Conservation (phyloP, 2,113 vertebrate genomes). For the Steatornis caripensis region DNA sequence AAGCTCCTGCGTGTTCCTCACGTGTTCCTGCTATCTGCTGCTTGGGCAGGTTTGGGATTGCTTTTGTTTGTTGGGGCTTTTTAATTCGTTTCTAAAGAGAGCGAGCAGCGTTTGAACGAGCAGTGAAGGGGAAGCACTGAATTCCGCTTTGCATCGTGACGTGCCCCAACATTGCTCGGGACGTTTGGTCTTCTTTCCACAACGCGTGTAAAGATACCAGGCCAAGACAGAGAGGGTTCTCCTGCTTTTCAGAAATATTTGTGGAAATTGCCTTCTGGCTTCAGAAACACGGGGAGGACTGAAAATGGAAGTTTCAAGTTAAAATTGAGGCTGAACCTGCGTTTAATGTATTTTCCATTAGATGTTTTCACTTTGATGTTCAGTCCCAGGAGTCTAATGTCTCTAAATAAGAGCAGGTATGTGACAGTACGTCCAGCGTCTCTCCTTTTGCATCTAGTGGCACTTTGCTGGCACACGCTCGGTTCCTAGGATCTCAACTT, state of each 20-base stretch:
- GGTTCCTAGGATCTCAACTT: not conserved
- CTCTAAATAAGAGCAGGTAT: not conserved
- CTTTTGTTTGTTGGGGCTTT: not conserved
- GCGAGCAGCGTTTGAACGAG: accelerated
- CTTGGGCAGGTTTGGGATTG: not conserved
- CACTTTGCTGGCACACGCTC: not conserved
- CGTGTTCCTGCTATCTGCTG: not conserved
- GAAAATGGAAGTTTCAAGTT: not conserved
- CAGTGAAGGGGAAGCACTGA: accelerated
- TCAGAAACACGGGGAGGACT: not conserved
- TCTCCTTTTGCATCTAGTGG: not conserved
- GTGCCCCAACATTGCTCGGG: accelerated
- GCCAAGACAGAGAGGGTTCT: not conserved
- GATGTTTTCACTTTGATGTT: not conserved
- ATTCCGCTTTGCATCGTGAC: not conserved
- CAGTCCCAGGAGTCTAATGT: not conserved
- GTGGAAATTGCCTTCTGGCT: not conserved
- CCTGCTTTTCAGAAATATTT: not conserved
- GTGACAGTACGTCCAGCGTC: not conserved
- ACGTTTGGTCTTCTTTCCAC: not conserved
- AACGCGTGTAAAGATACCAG: not conserved
- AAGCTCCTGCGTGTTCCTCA: not conserved
- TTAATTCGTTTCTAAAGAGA: not conserved
- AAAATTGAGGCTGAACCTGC: not conserved
- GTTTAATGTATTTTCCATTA: not conserved